phyloP scores from a whole-genome alignment of 2,113 vertebrate genomes.

The Promerops cafer region DNA sequence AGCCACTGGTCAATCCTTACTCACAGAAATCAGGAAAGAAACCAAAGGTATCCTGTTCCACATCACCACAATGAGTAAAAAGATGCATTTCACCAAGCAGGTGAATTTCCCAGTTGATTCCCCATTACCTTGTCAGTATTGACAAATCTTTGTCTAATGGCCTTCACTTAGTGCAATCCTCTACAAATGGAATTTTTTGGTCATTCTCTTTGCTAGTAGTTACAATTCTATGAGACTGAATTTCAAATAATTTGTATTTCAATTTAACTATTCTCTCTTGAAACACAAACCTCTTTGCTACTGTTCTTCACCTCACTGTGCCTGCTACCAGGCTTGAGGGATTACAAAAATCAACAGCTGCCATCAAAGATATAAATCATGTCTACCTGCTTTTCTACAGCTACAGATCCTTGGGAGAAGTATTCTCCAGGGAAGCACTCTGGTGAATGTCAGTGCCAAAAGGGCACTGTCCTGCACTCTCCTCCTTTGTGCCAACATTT shows the following conservation, averaged over 20 bases:
- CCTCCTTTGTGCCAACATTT: neutral
- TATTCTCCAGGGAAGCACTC: neutral
- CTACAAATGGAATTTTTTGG: neutral
- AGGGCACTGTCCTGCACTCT: neutral
- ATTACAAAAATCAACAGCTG: neutral
- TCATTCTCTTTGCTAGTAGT: neutral
- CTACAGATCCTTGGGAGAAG: neutral
- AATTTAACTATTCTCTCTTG: neutral
- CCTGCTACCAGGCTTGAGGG: neutral
- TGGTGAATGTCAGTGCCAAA: neutral
- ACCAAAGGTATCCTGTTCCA: neutral
- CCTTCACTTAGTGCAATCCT: neutral
- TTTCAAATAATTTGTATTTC: neutral
- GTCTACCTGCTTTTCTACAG: neutral
- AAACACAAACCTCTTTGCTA: neutral
- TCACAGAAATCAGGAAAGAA: neutral
- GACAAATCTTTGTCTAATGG: neutral
- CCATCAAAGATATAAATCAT: neutral
- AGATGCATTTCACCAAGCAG: neutral
- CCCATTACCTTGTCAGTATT: neutral
- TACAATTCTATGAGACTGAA: neutral
- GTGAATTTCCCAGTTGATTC: neutral
- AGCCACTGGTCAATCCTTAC: neutral
- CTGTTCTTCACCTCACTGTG: neutral
- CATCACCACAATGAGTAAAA: neutral